These are phyloP conservation scores for Helicolenus hilgendorfi DNA, from an alignment of 2,797 vertebrate species.

Conservation along the genomic window DNA sequence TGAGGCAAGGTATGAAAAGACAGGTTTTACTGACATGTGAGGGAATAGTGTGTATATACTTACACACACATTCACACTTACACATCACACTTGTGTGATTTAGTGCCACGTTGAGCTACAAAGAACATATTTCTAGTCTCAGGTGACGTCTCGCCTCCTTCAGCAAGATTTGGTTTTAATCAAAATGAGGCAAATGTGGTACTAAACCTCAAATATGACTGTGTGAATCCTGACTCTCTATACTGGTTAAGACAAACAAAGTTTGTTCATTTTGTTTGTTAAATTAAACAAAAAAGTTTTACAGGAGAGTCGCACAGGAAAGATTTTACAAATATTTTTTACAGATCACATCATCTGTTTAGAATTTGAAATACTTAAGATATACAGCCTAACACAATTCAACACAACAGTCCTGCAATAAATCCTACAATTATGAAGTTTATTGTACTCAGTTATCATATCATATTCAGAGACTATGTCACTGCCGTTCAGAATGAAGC, in stretches of 20 bases:
- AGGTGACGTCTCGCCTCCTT: neutral
- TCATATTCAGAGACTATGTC: no score
- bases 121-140: neutral
- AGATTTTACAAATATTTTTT: neutral
- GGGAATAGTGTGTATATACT: neutral
- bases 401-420: neutral
- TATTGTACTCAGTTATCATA: no score
- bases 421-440: neutral
- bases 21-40: neutral
- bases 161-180: neutral
- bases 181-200: neutral
- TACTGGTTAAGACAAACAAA: neutral
- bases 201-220: neutral
- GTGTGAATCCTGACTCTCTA: neutral
- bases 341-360: neutral
- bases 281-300: neutral
- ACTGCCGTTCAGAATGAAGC: neutral
- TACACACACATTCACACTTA: neutral
- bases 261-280: neutral
- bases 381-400: no score
- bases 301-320: neutral
- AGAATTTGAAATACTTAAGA: neutral
- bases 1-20: neutral
- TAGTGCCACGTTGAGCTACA: neutral
- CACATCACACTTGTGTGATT: neutral